phyloP scores from a whole-genome alignment of 2,797 vertebrate species.

The Mormyrops attenuatus region DNA sequence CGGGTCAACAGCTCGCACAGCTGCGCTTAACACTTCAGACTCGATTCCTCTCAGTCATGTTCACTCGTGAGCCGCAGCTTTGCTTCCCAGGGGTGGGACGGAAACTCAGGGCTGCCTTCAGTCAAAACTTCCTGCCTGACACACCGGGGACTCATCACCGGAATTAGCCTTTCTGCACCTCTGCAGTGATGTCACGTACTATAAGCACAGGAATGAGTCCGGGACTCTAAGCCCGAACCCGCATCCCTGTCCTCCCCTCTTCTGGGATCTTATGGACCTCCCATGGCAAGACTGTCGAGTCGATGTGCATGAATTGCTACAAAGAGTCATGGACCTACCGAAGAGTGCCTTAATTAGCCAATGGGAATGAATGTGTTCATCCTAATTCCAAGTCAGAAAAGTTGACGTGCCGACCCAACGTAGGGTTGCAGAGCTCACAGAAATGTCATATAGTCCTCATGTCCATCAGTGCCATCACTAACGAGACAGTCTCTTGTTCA shows the following conservation, averaged over 20 bases:
- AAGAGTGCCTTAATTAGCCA: background rate
- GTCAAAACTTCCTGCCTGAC: background rate
- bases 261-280: background rate
- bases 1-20: background rate
- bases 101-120: background rate
- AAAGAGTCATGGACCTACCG: background rate
- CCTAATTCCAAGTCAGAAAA: background rate
- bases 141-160: background rate
- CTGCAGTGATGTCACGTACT: background rate
- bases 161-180: background rate
- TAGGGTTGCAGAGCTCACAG: background rate
- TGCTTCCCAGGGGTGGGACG: background rate
- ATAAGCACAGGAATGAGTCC: background rate
- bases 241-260: background rate
- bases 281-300: background rate
- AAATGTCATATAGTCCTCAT: background rate
- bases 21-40: background rate
- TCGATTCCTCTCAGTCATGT: background rate
- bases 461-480: background rate
- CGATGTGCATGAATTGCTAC: background rate
- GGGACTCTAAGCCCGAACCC: background rate
- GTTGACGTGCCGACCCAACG: background rate
- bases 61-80: background rate
- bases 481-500: background rate
- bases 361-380: background rate